These are phyloP conservation scores for Opisthograptis luteolata DNA, from an alignment of 2,888 invertebrate genomes.

Conservation along the genomic window DNA sequence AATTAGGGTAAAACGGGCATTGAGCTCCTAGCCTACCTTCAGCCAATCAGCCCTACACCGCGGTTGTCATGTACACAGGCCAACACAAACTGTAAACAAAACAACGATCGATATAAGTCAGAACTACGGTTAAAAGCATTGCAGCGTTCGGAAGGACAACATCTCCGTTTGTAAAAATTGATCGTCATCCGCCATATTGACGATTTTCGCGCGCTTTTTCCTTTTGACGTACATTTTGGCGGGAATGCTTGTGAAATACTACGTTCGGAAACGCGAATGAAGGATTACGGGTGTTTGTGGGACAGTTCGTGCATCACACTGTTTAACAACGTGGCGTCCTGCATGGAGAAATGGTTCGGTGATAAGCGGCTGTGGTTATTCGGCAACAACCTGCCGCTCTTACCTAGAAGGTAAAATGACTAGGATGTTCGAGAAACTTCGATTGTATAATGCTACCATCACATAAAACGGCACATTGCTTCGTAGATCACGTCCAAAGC, in stretches of 20 bases:
- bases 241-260: constrained; percentile 60
- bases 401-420: constrained; percentile 89
- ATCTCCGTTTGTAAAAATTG: constrained; percentile 19
- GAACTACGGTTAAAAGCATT: constrained; percentile 63
- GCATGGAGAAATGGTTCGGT: constrained; percentile 97
- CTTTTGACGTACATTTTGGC: constrained; percentile 54
- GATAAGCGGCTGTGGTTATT: constrained; percentile 96
- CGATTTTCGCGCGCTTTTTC: constrained; percentile 38
- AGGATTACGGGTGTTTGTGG: constrained; percentile 52
- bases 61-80: constrained; percentile 83
- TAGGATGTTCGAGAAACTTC: neutral
- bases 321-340: constrained; percentile 81
- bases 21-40: constrained; percentile 52
- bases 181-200: constrained; percentile 19
- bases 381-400: constrained; percentile 93
- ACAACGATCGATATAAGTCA: constrained; percentile 72
- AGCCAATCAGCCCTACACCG: constrained; percentile 61
- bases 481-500: no score
- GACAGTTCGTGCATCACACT: constrained; percentile 64
- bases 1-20: neutral
- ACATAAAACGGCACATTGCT: no score
- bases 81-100: constrained; percentile 80
- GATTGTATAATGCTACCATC: no score
- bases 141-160: constrained; percentile 58
- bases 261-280: constrained; percentile 70